These are phyloP conservation scores for Lepidonotus clava DNA, from an alignment of 2,888 invertebrate genomes.

Conservation along the genomic window DNA sequence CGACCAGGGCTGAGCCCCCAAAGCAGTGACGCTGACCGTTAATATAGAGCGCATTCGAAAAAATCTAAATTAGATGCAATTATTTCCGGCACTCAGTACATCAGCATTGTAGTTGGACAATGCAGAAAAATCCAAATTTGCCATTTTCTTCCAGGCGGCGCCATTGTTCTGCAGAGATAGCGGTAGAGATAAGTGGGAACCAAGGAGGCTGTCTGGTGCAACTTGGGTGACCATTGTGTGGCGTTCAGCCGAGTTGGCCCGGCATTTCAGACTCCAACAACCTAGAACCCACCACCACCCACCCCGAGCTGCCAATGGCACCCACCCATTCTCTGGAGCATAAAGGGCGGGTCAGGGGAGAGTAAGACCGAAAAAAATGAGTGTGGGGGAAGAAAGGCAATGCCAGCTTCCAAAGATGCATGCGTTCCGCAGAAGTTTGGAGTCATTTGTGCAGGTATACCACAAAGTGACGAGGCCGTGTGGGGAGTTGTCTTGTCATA, in stretches of 20 bases:
- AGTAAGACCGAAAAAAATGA: not conserved
- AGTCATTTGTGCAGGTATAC: not conserved
- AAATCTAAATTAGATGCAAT: conserved; percentile 51
- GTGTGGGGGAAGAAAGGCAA: conserved; percentile 8
- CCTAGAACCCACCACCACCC: not conserved
- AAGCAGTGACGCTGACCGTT: not conserved
- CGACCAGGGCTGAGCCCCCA: not conserved
- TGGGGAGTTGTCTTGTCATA: conserved; percentile 2
- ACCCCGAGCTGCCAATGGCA: conserved; percentile 1
- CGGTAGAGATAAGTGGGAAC: conserved; percentile 7
- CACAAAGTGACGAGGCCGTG: not conserved
- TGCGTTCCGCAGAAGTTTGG: not conserved
- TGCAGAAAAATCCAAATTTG: conserved; percentile 35
- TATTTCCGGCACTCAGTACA: conserved; percentile 44
- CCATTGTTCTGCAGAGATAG: conserved; percentile 46
- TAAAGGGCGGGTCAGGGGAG: not conserved
- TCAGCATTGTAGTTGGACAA: not conserved
- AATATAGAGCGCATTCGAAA: not conserved
- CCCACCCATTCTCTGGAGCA: not conserved
- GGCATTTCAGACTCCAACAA: not conserved
- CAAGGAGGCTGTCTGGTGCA: conserved; percentile 38
- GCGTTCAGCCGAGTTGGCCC: not conserved
- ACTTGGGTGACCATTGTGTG: not conserved
- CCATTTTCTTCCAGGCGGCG: conserved; percentile 12
- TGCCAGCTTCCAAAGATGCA: conserved; percentile 24